These are phyloP conservation scores for Meandrina meandrites DNA, from an alignment of 92 coral and sea anemone species.

Conservation along the genomic window DNA sequence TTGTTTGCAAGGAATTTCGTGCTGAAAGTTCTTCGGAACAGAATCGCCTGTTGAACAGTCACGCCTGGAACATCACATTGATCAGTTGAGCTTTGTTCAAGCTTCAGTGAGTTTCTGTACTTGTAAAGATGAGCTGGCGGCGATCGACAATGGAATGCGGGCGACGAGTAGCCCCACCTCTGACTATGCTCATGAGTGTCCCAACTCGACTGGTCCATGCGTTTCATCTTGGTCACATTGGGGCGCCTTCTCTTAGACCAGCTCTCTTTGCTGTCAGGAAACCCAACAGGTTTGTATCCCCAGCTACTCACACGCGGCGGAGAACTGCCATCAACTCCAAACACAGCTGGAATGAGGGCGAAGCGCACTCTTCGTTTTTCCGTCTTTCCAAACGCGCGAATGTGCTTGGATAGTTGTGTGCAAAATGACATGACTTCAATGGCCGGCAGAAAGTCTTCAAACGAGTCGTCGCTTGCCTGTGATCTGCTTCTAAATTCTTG, in stretches of 20 bases:
- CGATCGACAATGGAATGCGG: conserved; percentile 26
- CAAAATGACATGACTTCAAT: conserved; percentile 23
- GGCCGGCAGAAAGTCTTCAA: conserved; percentile 1
- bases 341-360: conserved; percentile 13
- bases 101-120: background rate
- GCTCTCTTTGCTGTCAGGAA: background rate
- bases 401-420: background rate
- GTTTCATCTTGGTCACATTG: background rate
- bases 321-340: conserved; percentile 68
- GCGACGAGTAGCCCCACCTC: conserved; percentile 31
- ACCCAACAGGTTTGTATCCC: conserved; percentile 40
- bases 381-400: background rate
- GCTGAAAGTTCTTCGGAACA: conserved; percentile 6
- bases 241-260: conserved; percentile 1
- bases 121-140: conserved; percentile 23
- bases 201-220: conserved; percentile 1
- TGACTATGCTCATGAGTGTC: background rate
- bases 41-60: conserved; percentile 12
- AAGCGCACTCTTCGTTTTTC: conserved; percentile 10
- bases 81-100: background rate
- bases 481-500: conserved; percentile 18
- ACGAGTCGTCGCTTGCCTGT: background rate
- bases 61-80: conserved; percentile 14
- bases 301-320: conserved; percentile 55
- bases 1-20: background rate